Conservation (phyloP, 2,888 invertebrate genomes). For the Anoplius nigerrimus region DNA sequence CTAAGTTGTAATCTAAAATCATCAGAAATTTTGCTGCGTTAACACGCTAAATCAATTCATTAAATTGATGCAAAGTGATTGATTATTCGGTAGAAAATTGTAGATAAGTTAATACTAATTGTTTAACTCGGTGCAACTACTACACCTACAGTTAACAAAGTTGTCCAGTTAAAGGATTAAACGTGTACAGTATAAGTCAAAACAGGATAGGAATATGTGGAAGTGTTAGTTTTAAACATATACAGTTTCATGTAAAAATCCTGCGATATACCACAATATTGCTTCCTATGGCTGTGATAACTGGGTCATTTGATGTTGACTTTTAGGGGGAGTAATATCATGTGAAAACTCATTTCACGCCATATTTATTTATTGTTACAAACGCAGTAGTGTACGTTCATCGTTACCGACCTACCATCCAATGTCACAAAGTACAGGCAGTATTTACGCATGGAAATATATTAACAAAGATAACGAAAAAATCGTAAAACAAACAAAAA, state of each 20-base stretch:
- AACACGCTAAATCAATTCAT: conserved; percentile 30
- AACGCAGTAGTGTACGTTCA: conserved; percentile 37
- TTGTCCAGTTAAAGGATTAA: no score
- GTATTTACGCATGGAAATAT: conserved; percentile 11
- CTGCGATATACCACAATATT: conserved; percentile 65
- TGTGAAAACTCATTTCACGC: conserved; percentile 72
- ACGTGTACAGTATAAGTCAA: no score
- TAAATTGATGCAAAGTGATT: conserved; percentile 34
- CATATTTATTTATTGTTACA: conserved; percentile 63
- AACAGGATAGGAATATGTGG: conserved; percentile 2
- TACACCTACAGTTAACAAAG: no score
- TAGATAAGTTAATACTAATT: conserved; percentile 52
- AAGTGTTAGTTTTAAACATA: no score
- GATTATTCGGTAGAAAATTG: conserved; percentile 48
- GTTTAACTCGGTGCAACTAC: no score
- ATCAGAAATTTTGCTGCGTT: conserved; percentile 25
- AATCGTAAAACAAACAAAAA: no score
- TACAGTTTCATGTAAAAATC: conserved; percentile 29
- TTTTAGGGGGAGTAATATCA: conserved; percentile 73
- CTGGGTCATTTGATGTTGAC: conserved; percentile 72
- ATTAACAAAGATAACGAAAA: not conserved
- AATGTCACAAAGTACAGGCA: conserved; percentile 29
- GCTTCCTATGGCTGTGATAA: conserved; percentile 74
- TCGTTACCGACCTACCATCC: conserved; percentile 35
- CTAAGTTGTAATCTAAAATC: conserved; percentile 4